Evolutionary conservation across 2,113 vertebrate species (phyloP).

Genomic region (Hemiprocne comata): DNA sequence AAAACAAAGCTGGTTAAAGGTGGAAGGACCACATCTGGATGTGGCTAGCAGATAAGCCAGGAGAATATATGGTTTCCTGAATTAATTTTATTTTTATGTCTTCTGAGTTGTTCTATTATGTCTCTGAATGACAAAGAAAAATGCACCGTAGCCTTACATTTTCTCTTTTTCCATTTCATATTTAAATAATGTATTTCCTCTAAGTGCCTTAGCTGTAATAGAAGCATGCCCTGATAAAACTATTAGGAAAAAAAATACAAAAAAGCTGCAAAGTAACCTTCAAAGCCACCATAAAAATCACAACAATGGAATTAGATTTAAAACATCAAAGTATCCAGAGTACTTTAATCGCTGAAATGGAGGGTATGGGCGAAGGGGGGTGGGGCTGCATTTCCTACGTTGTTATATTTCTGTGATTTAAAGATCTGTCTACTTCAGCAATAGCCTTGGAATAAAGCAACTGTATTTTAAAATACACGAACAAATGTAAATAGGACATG

Average conservation of each 20-base stretch:
- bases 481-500: conserved; percentile 31
- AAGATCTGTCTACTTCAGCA: conserved; percentile 34
- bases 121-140: conserved; percentile 36
- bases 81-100: conserved; percentile 8
- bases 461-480: conserved; percentile 38
- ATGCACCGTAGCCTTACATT: neutral
- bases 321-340: conserved; percentile 61
- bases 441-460: conserved; percentile 12
- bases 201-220: conserved; percentile 30
- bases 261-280: conserved; percentile 64
- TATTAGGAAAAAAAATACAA: conserved; percentile 54
- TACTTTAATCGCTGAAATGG: conserved; percentile 38
- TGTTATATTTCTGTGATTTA: neutral
- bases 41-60: conserved; percentile 10
- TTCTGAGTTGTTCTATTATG: conserved; percentile 8
- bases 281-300: conserved; percentile 66
- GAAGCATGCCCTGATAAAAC: conserved; percentile 46
- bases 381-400: neutral
- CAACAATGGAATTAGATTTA: conserved; percentile 67
- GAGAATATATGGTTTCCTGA: neutral
- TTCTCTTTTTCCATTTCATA: conserved; percentile 32
- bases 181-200: conserved; percentile 53
- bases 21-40: neutral
- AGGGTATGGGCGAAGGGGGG: neutral
- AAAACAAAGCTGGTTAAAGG: conserved; percentile 13